These are phyloP conservation scores for Epizoanthus illoricatus DNA, from an alignment of 92 coral and sea anemone genomes.

Conservation along the genomic window DNA sequence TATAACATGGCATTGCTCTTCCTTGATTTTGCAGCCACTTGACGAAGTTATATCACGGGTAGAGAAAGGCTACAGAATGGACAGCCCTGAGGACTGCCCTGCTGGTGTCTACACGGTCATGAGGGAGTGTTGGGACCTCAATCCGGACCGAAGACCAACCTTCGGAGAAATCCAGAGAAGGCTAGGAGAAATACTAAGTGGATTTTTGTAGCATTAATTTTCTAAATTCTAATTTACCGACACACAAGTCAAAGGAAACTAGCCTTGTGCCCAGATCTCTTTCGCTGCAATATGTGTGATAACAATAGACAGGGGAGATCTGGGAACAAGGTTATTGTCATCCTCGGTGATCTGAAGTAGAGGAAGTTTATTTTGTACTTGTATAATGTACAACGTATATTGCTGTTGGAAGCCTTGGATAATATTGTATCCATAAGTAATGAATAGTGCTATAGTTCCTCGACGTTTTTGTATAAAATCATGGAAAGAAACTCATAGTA, in stretches of 20 bases:
- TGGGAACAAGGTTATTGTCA: too few relatives aligned
- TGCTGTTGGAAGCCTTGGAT: too few relatives aligned
- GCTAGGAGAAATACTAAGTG: constrained; percentile 51
- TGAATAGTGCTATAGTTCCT: too few relatives aligned
- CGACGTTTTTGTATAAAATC: too few relatives aligned
- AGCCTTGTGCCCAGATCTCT: not conserved
- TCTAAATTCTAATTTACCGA: not conserved
- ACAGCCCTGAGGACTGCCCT: constrained; percentile 89
- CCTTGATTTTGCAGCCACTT: constrained; percentile 67
- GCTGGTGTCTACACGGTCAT: constrained; percentile 66
- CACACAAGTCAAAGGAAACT: not conserved
- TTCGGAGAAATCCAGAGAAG: constrained; percentile 61
- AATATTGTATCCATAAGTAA: too few relatives aligned
- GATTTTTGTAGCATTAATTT: constrained; percentile 42
- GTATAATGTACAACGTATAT: too few relatives aligned
- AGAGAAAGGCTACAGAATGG: constrained; percentile 90
- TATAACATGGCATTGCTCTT: not conserved
- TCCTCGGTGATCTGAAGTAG: too few relatives aligned
- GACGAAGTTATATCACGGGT: constrained; percentile 75
- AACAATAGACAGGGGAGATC: too few relatives aligned
- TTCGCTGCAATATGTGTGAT: not conserved
- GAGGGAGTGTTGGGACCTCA: constrained; percentile 81
- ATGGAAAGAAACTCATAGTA: too few relatives aligned
- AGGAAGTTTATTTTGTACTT: too few relatives aligned
- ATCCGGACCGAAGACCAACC: constrained; percentile 73